Evolutionary conservation across 1,140 invertebrate species (phyloP).

Genomic region (Musca domestica): DNA sequence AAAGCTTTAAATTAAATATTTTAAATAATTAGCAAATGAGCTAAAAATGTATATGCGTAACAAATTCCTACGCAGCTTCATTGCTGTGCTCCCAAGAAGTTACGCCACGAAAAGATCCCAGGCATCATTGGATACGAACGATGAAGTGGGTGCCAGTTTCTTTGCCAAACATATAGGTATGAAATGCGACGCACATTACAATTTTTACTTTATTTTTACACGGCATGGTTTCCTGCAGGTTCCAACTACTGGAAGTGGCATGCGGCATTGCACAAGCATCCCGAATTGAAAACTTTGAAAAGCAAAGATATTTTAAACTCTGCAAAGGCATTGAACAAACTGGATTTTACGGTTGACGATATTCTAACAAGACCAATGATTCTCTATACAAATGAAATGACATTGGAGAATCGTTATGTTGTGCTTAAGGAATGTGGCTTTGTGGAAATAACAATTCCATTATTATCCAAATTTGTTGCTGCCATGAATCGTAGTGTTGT

Average conservation of each 20-base stretch:
- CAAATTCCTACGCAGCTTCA: too few relatives aligned
- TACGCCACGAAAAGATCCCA: background rate
- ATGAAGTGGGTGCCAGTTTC: constrained; percentile 13
- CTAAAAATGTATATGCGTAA: too few relatives aligned
- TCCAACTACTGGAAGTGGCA: constrained; percentile 20
- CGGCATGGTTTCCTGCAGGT: background rate
- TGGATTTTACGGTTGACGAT: constrained; percentile 51
- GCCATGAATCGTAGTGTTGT: constrained; percentile 43
- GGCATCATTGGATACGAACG: background rate
- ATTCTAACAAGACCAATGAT: constrained; percentile 57
- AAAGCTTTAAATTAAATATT: too few relatives aligned
- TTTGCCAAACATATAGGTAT: constrained; percentile 10
- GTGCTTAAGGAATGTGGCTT: constrained; percentile 59
- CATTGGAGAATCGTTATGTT: constrained; percentile 58
- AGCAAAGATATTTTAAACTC: constrained; percentile 42
- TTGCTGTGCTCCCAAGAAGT: background rate
- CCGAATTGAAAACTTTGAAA: constrained; percentile 41
- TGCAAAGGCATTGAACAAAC: constrained; percentile 35
- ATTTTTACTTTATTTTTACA: background rate
- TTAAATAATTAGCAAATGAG: too few relatives aligned
- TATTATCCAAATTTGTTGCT: constrained; percentile 56
- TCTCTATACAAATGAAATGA: constrained; percentile 57
- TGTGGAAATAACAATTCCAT: constrained; percentile 52
- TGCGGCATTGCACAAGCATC: constrained; percentile 36
- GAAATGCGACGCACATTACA: background rate